Conservation (phyloP, 2,797 vertebrate species). For the Rhinichthys osculus region DNA sequence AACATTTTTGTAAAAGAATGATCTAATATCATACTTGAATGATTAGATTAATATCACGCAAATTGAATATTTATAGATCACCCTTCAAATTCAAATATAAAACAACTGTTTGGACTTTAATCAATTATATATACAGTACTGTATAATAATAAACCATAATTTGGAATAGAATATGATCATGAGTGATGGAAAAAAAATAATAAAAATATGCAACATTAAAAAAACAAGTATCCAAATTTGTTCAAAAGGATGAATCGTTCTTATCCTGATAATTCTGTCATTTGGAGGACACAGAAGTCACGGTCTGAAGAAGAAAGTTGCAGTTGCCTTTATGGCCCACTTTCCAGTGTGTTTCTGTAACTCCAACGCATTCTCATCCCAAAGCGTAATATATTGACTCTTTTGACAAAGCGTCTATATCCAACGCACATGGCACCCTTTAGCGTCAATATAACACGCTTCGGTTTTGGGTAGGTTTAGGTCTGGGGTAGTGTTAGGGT, state of each 20-base stretch:
- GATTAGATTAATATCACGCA: background rate
- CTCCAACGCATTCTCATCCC: no score
- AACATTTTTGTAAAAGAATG: background rate
- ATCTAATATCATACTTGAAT: background rate
- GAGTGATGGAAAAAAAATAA: background rate
- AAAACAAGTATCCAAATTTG: background rate
- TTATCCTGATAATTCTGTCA: slow-evolving; percentile 32
- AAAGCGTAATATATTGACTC: no score
- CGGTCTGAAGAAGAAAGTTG: background rate
- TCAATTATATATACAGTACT: no score
- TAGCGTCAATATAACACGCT: no score
- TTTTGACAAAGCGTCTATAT: no score
- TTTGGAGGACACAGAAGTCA: slow-evolving; percentile 24
- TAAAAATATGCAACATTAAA: background rate
- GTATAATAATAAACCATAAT: background rate
- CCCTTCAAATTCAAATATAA: background rate
- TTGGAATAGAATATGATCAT: background rate
- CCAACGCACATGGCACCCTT: no score
- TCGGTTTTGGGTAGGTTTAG: no score
- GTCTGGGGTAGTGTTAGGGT: no score
- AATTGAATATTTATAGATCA: background rate
- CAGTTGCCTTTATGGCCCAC: background rate
- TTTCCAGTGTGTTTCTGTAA: background rate
- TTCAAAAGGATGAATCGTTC: slow-evolving; percentile 32
- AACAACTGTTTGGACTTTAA: no score